Conservation (phyloP, 2,113 vertebrate species). For the Spermophilus dauricus region DNA sequence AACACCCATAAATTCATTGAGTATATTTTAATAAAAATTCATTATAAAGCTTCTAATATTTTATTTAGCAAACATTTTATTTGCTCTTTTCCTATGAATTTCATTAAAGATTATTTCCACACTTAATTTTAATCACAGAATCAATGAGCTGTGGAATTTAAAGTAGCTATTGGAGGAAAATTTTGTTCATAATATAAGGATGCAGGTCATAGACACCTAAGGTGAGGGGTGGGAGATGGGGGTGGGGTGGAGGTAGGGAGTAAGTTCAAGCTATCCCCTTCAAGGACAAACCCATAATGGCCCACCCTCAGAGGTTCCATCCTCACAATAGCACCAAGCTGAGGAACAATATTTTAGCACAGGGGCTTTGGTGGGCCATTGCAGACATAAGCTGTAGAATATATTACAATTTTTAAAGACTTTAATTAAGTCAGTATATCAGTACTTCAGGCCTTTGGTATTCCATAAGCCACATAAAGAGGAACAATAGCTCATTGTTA, state of each 20-base stretch:
- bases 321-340: too few relatives aligned
- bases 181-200: neutral
- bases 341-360: neutral
- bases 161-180: neutral
- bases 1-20: neutral
- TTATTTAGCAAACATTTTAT: neutral
- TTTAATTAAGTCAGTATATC: neutral
- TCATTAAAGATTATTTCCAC: neutral
- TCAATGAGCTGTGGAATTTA: neutral
- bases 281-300: too few relatives aligned
- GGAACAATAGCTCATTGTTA: neutral
- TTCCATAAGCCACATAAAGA: neutral
- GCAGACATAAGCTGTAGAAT: neutral
- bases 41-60: neutral
- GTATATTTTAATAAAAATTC: constrained; percentile 23
- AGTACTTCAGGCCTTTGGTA: neutral
- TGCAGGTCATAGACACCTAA: too few relatives aligned
- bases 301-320: neutral
- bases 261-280: neutral
- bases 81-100: neutral
- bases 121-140: constrained; percentile 47
- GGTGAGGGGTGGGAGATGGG: too few relatives aligned
- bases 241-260: too few relatives aligned
- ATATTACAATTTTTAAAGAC: neutral
- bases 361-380: neutral